phyloP scores from a whole-genome alignment of 2,797 vertebrate species.

The Ara ararauna region DNA sequence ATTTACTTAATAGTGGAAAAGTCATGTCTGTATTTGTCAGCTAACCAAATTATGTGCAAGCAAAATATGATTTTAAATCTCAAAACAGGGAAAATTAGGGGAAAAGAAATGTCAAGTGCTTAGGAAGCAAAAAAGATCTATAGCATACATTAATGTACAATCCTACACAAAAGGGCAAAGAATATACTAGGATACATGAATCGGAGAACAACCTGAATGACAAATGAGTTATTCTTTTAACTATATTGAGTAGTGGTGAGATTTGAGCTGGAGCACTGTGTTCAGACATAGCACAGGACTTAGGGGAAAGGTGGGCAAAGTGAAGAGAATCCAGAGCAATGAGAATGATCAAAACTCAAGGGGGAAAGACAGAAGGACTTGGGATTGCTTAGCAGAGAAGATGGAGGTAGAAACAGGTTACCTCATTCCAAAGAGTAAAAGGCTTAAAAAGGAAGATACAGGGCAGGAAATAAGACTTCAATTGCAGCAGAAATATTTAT shows the following conservation, averaged over 20 bases:
- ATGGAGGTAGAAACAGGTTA: not conserved
- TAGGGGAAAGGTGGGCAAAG: not conserved
- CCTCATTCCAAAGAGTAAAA: not conserved
- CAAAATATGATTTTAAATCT: slow-evolving; percentile 37
- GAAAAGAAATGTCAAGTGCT: not conserved
- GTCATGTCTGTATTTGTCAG: slow-evolving; percentile 22
- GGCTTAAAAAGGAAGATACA: not conserved
- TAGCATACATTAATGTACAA: not conserved
- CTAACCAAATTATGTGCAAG: slow-evolving; percentile 22
- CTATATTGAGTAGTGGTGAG: not conserved
- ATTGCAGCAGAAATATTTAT: not conserved
- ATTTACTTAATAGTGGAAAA: slow-evolving; percentile 21
- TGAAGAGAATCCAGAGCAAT: not conserved
- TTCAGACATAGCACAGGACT: not conserved
- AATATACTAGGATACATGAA: not conserved
- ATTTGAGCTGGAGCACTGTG: not conserved
- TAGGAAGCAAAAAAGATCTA: slow-evolving; percentile 17
- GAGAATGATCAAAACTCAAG: not conserved
- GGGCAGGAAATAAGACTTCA: not conserved
- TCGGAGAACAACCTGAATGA: not conserved
- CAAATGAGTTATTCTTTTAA: not conserved
- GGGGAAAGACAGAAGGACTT: not conserved
- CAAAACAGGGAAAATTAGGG: slow-evolving; percentile 9
- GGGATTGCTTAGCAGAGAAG: not conserved
- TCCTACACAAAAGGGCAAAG: not conserved